phyloP scores from a whole-genome alignment of 2,888 invertebrate species.

The Cosmia pyralina region DNA sequence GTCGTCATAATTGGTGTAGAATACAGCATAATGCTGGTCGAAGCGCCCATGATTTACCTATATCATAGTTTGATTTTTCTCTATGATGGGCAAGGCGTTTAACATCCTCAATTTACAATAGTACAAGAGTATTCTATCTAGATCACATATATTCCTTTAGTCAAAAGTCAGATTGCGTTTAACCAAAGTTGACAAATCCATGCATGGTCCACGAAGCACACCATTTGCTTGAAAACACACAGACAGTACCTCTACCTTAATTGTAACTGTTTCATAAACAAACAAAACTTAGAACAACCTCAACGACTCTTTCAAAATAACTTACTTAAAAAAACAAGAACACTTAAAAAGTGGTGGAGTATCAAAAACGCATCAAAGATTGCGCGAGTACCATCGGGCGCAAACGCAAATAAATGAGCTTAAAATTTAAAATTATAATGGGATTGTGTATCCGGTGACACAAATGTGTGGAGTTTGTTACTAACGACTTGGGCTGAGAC shows the following conservation, averaged over 20 bases:
- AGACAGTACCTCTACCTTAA: neutral
- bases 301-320: constrained; percentile 37
- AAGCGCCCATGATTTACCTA: neutral
- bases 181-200: too few species aligned
- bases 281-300: constrained; percentile 17
- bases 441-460: constrained; percentile 91
- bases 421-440: constrained; percentile 90
- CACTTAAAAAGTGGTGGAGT: constrained; percentile 51
- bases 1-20: neutral
- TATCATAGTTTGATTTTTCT: too few species aligned
- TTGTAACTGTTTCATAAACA: constrained; percentile 6
- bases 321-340: constrained; percentile 22
- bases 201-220: too few species aligned
- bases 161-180: too few species aligned
- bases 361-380: constrained; percentile 88
- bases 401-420: constrained; percentile 88
- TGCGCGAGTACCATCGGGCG: constrained; percentile 80
- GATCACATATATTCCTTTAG: too few species aligned
- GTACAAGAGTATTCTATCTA: too few species aligned
- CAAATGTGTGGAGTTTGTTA: constrained; percentile 91
- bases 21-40: too few species aligned
- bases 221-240: too few species aligned
- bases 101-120: too few species aligned
- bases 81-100: too few species aligned
- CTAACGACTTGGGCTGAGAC: constrained; percentile 89